These are phyloP conservation scores for Dasypogon diadema DNA, from an alignment of 2,888 invertebrate species.

Conservation along the genomic window DNA sequence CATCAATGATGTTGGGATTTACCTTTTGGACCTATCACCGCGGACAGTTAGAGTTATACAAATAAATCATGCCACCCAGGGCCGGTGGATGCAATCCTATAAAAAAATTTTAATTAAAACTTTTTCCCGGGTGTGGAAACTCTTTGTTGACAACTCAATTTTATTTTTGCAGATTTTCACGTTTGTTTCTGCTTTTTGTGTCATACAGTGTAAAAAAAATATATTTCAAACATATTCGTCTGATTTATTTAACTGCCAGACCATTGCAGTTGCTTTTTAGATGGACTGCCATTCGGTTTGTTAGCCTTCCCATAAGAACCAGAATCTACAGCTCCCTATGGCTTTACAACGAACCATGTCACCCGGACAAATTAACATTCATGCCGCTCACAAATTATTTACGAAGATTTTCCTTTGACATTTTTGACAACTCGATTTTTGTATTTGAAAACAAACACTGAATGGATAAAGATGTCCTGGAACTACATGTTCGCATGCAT, in stretches of 20 bases:
- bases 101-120: conserved; percentile 45
- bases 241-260: conserved; percentile 17
- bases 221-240: conserved; percentile 19
- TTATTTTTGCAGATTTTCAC: conserved; percentile 5
- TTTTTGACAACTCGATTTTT: conserved; percentile 1
- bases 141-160: conserved; percentile 3
- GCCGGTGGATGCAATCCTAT: not conserved
- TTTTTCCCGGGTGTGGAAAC: not conserved
- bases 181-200: not conserved
- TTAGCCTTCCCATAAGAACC: no score
- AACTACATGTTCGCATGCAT: not conserved
- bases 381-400: conserved; percentile 13
- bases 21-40: not conserved
- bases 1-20: not conserved
- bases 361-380: conserved; percentile 23
- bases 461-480: not conserved
- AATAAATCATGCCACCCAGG: conserved; percentile 9
- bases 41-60: not conserved
- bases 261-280: conserved; percentile 26
- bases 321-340: no score
- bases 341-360: no score
- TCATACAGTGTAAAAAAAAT: not conserved
- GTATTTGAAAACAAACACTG: conserved; percentile 6
- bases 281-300: no score
- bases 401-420: conserved; percentile 13